These are phyloP conservation scores for Trachelus tabidus DNA, from an alignment of 2,888 invertebrate species.

Conservation along the genomic window DNA sequence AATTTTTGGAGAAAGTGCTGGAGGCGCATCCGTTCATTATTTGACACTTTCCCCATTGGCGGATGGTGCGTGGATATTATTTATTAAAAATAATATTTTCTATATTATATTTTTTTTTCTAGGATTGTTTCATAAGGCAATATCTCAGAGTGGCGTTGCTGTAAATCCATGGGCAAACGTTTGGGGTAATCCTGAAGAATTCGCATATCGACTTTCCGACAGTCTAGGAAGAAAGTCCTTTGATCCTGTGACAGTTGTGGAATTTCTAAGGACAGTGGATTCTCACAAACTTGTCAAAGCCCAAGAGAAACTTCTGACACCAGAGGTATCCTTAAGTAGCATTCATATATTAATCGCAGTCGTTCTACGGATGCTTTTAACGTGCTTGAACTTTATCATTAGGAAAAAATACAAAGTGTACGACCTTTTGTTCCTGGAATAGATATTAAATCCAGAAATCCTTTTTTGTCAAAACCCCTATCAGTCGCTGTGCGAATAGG, in stretches of 20 bases:
- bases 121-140: neutral
- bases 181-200: neutral
- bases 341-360: neutral
- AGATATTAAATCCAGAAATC: constrained; percentile 42
- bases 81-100: neutral
- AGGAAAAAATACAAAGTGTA: constrained; percentile 28
- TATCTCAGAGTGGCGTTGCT: neutral
- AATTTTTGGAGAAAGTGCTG: constrained; percentile 50
- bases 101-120: neutral
- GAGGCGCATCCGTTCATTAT: constrained; percentile 37
- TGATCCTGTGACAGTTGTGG: constrained; percentile 43
- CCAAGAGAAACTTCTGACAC: constrained; percentile 23
- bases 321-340: constrained; percentile 18
- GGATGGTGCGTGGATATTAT: constrained; percentile 5
- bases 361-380: neutral
- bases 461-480: constrained; percentile 40
- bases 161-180: constrained; percentile 2
- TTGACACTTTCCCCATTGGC: constrained; percentile 22
- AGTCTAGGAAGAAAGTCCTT: constrained; percentile 36
- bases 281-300: constrained; percentile 30
- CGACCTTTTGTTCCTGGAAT: constrained; percentile 37
- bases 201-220: constrained; percentile 17
- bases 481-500: constrained; percentile 24
- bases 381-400: constrained; percentile 1
- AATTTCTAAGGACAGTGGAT: constrained; percentile 47